Evolutionary conservation across 1,140 invertebrate species (phyloP).

Genomic region (Vanessa atalanta): DNA sequence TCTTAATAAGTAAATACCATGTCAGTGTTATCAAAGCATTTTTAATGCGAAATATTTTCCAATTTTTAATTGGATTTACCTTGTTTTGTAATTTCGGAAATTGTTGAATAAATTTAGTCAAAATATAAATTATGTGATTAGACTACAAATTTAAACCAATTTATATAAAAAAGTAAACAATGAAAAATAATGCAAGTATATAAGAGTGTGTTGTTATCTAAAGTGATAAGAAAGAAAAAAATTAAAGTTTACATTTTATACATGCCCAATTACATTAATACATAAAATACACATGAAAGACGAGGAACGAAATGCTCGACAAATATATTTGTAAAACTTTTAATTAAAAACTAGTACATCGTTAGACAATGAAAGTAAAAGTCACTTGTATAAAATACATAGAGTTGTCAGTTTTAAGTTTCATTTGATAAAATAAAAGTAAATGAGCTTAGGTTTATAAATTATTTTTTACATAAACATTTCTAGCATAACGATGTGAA

Average conservation of each 20-base stretch:
- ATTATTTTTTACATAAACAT: not conserved
- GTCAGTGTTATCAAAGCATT: slow-evolving; percentile 23
- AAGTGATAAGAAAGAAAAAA: too few species aligned
- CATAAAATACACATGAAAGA: too few species aligned
- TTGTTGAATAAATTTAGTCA: not conserved
- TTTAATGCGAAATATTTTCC: slow-evolving; percentile 27
- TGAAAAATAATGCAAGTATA: too few species aligned
- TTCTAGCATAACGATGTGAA: not conserved
- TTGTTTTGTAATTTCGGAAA: slow-evolving; percentile 3
- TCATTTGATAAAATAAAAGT: not conserved
- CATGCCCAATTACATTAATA: too few species aligned
- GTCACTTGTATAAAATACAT: not conserved
- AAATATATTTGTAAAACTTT: too few species aligned
- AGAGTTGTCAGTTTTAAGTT: not conserved
- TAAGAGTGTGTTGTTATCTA: too few species aligned
- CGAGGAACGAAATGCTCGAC: too few species aligned
- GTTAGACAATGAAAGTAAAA: too few species aligned
- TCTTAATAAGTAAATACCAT: slow-evolving; percentile 7
- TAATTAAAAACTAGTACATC: too few species aligned
- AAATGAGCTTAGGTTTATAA: not conserved
- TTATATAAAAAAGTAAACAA: too few species aligned
- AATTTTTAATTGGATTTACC: slow-evolving; percentile 32
- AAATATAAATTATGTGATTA: not conserved
- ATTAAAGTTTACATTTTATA: too few species aligned
- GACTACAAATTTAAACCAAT: not conserved